Evolutionary conservation across 35 echinoderm and acorn worm genomes (phyloP).

Genomic region (Anneissia japonica): DNA sequence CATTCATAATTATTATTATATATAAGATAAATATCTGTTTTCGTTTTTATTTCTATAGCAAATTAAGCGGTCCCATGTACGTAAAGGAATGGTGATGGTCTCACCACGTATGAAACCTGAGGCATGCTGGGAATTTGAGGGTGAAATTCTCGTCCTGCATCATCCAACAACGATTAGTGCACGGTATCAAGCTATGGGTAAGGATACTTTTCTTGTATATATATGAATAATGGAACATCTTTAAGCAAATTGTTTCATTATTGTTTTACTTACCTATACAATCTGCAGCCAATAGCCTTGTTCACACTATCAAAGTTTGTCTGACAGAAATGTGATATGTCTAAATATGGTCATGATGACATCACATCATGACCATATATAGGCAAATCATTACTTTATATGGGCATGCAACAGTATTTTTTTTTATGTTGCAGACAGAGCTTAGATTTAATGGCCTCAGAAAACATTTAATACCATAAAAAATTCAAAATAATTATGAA

Average conservation of each 20-base stretch:
- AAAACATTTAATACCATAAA: no score
- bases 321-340: no score
- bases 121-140: constrained; percentile 99
- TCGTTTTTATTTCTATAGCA: constrained; percentile 44
- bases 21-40: background rate
- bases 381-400: no score
- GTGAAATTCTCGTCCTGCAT: constrained; percentile 84
- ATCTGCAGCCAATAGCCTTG: no score
- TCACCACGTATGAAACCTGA: constrained; percentile 51
- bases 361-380: no score
- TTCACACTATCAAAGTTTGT: no score
- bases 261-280: background rate
- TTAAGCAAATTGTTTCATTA: background rate
- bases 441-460: no score
- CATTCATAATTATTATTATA: background rate
- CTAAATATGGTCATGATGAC: no score
- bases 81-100: constrained; percentile 99
- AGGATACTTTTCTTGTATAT: constrained; percentile 5
- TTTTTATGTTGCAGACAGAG: no score
- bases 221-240: background rate
- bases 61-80: constrained; percentile 90
- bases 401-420: no score
- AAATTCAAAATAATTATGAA: no score
- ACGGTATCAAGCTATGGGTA: constrained; percentile 96
- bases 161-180: constrained; percentile 91